Percentiles rank a stretch among this genome's conserved stretches.
Conservation (phyloP, 2,113 vertebrate species). For the Turdus rufiventris region DNA sequence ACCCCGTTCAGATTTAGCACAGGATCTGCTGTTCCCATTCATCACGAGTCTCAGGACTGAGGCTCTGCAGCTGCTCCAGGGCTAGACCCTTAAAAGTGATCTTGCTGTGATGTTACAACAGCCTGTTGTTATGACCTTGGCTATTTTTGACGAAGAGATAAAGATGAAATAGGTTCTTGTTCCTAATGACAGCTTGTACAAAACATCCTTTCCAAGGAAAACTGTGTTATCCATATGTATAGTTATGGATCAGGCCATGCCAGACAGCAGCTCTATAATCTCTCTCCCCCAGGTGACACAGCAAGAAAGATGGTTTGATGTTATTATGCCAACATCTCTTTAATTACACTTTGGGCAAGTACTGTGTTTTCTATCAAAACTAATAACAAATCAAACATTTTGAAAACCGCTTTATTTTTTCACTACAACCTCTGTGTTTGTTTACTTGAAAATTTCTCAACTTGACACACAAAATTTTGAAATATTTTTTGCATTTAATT, state of each 20-base stretch:
- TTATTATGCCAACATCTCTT: neutral
- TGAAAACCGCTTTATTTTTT: conserved; percentile 5
- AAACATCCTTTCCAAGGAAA: neutral
- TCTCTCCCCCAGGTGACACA: neutral
- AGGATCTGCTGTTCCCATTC: neutral
- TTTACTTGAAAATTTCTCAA: neutral
- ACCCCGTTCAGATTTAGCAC: neutral
- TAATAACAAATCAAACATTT: neutral
- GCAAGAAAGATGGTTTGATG: neutral
- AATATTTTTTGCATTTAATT: neutral
- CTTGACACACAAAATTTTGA: neutral
- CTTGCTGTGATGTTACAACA: conserved; percentile 6
- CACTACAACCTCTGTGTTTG: neutral
- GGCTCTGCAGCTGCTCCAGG: conserved; percentile 29
- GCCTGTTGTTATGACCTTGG: conserved; percentile 14
- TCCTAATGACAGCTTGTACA: conserved; percentile 26
- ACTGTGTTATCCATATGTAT: neutral
- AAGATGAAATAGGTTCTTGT: conserved; percentile 34
- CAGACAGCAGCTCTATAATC: neutral
- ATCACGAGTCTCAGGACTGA: neutral
- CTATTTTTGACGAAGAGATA: conserved; percentile 26
- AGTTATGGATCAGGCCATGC: neutral
- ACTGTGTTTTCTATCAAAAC: neutral
- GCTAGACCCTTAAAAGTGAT: neutral
- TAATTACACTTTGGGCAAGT: neutral